phyloP scores from a whole-genome alignment of 2,113 vertebrate genomes.

The Pelodiscus sinensis region DNA sequence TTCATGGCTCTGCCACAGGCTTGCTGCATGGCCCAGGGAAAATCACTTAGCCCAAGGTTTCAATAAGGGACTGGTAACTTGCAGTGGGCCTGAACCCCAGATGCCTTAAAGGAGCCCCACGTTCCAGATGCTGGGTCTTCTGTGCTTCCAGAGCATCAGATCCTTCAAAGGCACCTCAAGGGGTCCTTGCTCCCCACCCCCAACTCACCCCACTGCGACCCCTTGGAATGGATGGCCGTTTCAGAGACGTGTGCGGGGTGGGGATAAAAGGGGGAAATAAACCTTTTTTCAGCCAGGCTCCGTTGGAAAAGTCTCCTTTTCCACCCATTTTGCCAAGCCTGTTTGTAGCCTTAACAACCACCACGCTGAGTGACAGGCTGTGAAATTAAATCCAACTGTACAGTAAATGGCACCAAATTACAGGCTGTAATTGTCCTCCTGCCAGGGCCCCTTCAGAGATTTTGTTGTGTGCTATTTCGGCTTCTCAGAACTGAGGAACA shows the following conservation, averaged over 20 bases:
- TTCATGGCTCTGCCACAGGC: not conserved
- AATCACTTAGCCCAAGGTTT: not conserved
- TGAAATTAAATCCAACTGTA: not conserved
- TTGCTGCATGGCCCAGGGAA: too few relatives aligned
- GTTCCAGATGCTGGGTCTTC: not conserved
- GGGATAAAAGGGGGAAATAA: accelerated
- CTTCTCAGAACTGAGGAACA: not conserved
- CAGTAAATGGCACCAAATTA: not conserved
- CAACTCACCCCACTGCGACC: not conserved
- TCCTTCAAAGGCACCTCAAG: not conserved
- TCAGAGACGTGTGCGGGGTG: not conserved
- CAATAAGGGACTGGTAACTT: not conserved
- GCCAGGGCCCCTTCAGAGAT: not conserved
- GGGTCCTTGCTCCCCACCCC: not conserved
- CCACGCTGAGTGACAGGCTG: not conserved
- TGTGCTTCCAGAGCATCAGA: not conserved
- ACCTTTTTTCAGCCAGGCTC: not conserved
- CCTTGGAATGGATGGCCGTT: not conserved
- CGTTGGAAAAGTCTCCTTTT: not conserved
- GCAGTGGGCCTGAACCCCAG: not conserved
- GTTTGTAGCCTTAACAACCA: not conserved
- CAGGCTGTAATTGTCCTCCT: not conserved
- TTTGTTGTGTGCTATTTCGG: not conserved
- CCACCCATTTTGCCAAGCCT: not conserved
- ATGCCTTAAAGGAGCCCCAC: not conserved